Evolutionary conservation across 2,113 vertebrate genomes (phyloP), one percentile per base, ranked within the genome.

Genomic region (Oncorhynchus masou): DNA sequence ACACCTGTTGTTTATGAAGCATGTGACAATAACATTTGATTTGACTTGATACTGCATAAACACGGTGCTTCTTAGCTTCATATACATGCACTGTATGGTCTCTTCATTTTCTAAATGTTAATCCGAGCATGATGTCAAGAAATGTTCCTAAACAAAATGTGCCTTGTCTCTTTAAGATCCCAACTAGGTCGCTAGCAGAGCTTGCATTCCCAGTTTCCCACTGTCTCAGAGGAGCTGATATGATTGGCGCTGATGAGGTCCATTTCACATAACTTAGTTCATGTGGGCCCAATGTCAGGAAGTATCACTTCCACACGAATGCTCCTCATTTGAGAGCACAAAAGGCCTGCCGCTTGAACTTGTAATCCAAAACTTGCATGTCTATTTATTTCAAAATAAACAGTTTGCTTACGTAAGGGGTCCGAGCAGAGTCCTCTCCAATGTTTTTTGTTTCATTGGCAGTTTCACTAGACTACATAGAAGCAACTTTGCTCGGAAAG

Each of bases 211-310:
- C 39, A 45, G 39, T 45, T 45, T 45, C 39, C 80, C 3, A 0
- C 71, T 77, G 60, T 79, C 84, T 76, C 1, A n/a, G 1, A 45
- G 72, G 84, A 76, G 59, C 67, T 74, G 86, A 91, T 87, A 82
- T 88, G 91, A 91, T 89, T 81, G 24, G 86, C 81, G 34, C 83
- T 73, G n/a, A 84, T 88, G 87, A 87, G 89, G 88, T 90, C 77
- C 72, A 79, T 91, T 88, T 87, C 86, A 66, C 75, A 77, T 85
- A 73, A 83, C 91, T 82, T 74, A 31, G 75, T 83, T 89, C 88
- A 85, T 1, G 49, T 75, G 49, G 70, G 3, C 72, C 74, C 1
- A 88, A 78, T 90, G 91, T 88, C 91, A 90, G 83, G 84, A 91
- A 83, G 77, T 80, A 89, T 90, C 73, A 1, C 74, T 91, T 88